Conservation (phyloP, 2,888 invertebrate species). For the Dendrolimus pini region DNA sequence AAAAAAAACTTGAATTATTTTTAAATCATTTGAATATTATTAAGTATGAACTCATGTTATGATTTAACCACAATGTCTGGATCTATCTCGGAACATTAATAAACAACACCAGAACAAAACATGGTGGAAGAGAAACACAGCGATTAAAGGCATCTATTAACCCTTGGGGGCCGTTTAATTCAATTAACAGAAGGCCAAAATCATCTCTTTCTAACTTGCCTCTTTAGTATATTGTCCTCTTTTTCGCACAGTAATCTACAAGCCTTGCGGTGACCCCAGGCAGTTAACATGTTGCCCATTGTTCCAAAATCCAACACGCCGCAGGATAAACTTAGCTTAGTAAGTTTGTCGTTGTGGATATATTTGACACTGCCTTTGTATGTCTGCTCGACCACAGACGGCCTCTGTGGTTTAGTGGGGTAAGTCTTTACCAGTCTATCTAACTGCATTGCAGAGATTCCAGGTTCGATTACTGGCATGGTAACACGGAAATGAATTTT, state of each 20-base stretch:
- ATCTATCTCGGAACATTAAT: constrained; percentile 14
- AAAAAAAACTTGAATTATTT: no score
- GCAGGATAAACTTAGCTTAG: constrained; percentile 16
- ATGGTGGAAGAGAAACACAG: constrained; percentile 13
- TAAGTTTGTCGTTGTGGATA: constrained; percentile 10
- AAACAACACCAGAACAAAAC: constrained; percentile 21
- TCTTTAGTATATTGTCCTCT: neutral
- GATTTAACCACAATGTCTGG: neutral
- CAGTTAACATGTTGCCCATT: constrained; percentile 58
- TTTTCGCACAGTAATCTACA: constrained; percentile 27
- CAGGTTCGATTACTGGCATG: no score
- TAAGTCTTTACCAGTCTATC: no score
- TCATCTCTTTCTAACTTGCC: constrained; percentile 15
- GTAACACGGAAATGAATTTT: no score
- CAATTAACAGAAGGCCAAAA: constrained; percentile 34
- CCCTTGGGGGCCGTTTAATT: constrained; percentile 38
- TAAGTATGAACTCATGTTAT: no score
- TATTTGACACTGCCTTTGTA: neutral
- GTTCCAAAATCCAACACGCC: constrained; percentile 41
- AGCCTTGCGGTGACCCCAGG: constrained; percentile 44
- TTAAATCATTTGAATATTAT: no score
- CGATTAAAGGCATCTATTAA: constrained; percentile 39
- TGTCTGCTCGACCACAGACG: no score
- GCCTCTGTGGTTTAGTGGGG: no score
- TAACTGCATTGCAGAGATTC: no score